Evolutionary conservation across 2,113 vertebrate species (phyloP).

Genomic region (Empidonax alnorum): DNA sequence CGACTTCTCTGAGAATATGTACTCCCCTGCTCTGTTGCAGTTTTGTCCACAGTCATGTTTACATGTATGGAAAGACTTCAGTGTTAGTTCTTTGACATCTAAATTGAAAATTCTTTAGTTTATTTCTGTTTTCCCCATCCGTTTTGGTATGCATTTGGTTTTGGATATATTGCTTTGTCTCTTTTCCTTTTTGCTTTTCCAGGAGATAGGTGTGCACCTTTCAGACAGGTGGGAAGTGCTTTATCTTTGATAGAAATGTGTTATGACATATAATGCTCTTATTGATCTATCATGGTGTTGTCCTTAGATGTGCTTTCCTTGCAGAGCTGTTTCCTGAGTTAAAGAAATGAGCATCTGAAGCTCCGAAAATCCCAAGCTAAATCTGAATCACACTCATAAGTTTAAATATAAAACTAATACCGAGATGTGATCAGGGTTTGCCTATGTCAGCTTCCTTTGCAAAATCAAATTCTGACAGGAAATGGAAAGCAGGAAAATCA

Average conservation of each 20-base stretch:
- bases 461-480: slow-evolving; percentile 50
- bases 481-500: slow-evolving; percentile 23
- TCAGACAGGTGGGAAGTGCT: not conserved
- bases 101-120: not conserved
- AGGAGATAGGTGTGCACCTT: not conserved
- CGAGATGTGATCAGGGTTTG: not conserved
- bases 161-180: not conserved
- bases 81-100: not conserved
- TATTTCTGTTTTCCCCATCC: not conserved
- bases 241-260: not conserved
- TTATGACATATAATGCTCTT: not conserved
- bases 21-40: not conserved
- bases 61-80: not conserved
- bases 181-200: not conserved
- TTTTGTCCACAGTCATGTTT: not conserved
- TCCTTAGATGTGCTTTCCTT: not conserved
- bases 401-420: slow-evolving; percentile 36
- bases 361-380: not conserved
- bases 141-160: not conserved
- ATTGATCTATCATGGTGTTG: not conserved
- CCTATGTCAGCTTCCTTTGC: slow-evolving; percentile 16
- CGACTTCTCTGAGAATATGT: not conserved
- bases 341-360: slow-evolving; percentile 43
- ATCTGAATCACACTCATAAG: not conserved
- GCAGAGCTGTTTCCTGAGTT: not conserved